Base-by-base conservation (phyloP, 2,888 invertebrate species). In the Thera britannica region DNA sequence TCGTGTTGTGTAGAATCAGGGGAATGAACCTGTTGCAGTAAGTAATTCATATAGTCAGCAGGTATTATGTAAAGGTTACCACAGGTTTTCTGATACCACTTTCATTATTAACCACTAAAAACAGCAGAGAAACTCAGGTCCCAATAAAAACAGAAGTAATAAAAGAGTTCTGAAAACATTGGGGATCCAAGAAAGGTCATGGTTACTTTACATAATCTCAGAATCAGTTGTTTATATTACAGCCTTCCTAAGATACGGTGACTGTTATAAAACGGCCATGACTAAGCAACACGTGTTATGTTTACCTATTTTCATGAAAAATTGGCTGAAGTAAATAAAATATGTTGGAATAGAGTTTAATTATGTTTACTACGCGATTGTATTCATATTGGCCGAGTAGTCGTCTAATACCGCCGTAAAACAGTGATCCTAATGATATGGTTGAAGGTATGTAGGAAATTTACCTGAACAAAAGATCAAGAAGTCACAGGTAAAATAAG, bases 191-290 rank as follows among this genome's bases (percentile, higher is more conserved):
- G 72, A 80, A 82, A 83, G 84, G 82, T 83, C 84, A 83, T 67
- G 83, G 83, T 74, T 78, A 75, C 62, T 64, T 83, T 81, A 75
- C 78, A 75, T 79, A 81, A 82, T 79, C 73, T 75, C 57, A 68
- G 72, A 73, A 72, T 69, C 73, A 77, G 77, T 79, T 72, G 75
- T 41, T 2, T 7, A 57, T 79, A 49, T 12, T 44, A 54, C 7
- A n/a, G 11, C n/a, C n/a, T 35, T 48, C 44, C 12, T 11, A 46
- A 61, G 1, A 61, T 44, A 11, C 34, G 44, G 3, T 41, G 52
- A 3, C 41, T 38, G 52, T 6, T 9, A 57, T 23, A 44, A 44
- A n/a, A 6, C 38, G 12, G 36, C 54, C 12, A 49, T 6, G 23
- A 23, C 7, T 51, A 3, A 23, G 34, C 34, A 46, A 7, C 6